phyloP scores from a whole-genome alignment of 2,888 invertebrate genomes.

The Steinernema hermaphroditum region DNA sequence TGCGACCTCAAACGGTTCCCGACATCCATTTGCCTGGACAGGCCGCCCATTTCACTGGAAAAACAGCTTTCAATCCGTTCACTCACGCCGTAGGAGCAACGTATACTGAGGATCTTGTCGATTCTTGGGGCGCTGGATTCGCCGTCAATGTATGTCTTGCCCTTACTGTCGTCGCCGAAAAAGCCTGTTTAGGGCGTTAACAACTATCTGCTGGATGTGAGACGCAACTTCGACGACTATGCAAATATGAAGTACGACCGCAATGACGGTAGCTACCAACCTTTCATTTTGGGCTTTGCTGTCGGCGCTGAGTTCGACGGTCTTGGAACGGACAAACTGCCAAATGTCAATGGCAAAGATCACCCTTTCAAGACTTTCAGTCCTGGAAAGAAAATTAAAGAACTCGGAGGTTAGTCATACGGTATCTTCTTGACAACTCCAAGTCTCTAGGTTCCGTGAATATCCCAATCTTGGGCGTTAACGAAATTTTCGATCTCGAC shows the following conservation, averaged over 20 bases:
- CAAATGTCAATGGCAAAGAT: background rate
- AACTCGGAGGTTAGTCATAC: background rate
- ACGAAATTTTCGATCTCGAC: conserved; percentile 60
- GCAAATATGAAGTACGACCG: conserved; percentile 47
- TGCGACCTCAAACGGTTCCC: conserved; percentile 54
- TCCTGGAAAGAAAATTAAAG: background rate
- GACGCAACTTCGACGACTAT: conserved; percentile 52
- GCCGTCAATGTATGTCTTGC: conserved; percentile 52
- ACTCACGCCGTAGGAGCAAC: conserved; percentile 56
- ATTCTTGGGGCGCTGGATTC: conserved; percentile 59
- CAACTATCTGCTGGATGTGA: conserved; percentile 49
- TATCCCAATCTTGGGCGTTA: conserved; percentile 54
- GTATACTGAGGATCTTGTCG: conserved; percentile 59
- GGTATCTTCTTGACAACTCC: background rate
- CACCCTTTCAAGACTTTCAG: too few relatives aligned
- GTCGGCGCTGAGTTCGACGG: conserved; percentile 54
- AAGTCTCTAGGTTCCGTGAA: conserved; percentile 46
- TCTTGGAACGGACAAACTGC: conserved; percentile 54
- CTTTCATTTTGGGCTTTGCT: conserved; percentile 47
- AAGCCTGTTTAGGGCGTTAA: conserved; percentile 55
- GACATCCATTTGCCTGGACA: conserved; percentile 57
- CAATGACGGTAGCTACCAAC: conserved; percentile 35
- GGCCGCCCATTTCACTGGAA: conserved; percentile 51
- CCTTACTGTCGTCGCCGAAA: background rate
- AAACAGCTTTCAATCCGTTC: conserved; percentile 61